Percentiles rank a stretch among this genome's conserved stretches.
Conservation (phyloP, 2,113 vertebrate genomes). For the Takifugu flavidus region DNA sequence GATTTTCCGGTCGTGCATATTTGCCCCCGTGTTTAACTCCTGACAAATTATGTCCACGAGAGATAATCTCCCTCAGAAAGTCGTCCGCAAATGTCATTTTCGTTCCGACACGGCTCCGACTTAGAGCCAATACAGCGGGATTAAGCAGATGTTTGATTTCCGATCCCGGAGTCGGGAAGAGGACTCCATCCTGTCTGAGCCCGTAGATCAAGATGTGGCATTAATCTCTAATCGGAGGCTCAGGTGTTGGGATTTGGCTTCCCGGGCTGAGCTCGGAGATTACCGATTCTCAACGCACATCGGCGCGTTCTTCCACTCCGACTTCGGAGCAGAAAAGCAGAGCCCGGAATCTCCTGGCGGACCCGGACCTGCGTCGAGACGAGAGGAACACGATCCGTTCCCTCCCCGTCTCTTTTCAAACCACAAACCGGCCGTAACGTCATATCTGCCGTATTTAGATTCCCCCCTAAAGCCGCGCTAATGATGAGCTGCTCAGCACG, state of each 20-base stretch:
- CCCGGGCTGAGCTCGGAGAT: constrained; percentile 56
- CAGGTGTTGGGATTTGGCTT: constrained; percentile 57
- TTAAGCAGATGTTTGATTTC: constrained; percentile 46
- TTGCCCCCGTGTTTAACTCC: constrained; percentile 15
- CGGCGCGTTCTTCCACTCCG: constrained; percentile 59
- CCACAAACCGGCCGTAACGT: neutral
- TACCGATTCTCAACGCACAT: constrained; percentile 43
- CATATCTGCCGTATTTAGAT: constrained; percentile 1
- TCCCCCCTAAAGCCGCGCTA: constrained; percentile 8
- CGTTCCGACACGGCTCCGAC: constrained; percentile 36
- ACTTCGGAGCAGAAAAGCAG: constrained; percentile 31
- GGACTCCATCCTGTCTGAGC: constrained; percentile 46
- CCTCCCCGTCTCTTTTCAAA: constrained; percentile 2
- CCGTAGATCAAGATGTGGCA: constrained; percentile 51
- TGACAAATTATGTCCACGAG: constrained; percentile 14
- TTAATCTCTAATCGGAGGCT: constrained; percentile 59
- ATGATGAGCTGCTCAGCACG: constrained; percentile 14
- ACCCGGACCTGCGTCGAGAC: constrained; percentile 46
- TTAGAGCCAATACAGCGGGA: constrained; percentile 31
- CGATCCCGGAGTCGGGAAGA: constrained; percentile 28
- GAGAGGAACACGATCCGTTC: neutral
- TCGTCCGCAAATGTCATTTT: constrained; percentile 27
- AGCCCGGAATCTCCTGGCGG: constrained; percentile 64
- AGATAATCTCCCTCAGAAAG: constrained; percentile 26
- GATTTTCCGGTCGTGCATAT: neutral